These are phyloP conservation scores for Dugesia japonica DNA, from an alignment of 2,888 invertebrate genomes.

Conservation along the genomic window DNA sequence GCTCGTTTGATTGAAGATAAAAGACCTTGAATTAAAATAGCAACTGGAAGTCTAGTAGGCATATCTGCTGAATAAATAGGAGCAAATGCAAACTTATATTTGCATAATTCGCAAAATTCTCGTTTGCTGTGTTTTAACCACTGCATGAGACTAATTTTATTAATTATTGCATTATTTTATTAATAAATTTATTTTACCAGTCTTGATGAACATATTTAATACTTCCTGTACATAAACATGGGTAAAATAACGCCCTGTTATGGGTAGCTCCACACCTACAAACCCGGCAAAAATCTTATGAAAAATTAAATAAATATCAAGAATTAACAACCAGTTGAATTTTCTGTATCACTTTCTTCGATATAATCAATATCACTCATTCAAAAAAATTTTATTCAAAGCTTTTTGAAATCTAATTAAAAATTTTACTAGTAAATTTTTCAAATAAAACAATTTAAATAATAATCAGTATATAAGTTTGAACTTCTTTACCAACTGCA, in stretches of 20 bases:
- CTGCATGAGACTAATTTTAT: conserved; percentile 61
- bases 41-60: conserved; percentile 84
- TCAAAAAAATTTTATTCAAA: background rate
- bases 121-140: conserved; percentile 97
- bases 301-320: background rate
- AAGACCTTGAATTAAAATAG: conserved; percentile 75
- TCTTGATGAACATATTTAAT: conserved; percentile 98
- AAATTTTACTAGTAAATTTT: no score
- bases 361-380: background rate
- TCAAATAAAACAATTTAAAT: no score
- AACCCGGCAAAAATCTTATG: conserved; percentile 83
- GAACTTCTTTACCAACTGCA: conserved; percentile 1
- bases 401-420: no score
- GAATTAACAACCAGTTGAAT: background rate
- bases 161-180: background rate
- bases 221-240: conserved; percentile 93
- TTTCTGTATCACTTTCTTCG: background rate
- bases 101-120: conserved; percentile 93
- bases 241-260: conserved; percentile 85
- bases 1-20: conserved; percentile 68
- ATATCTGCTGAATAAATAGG: conserved; percentile 99
- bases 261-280: conserved; percentile 80
- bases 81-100: conserved; percentile 87
- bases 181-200: conserved; percentile 50
- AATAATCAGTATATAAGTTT: no score